Evolutionary conservation across 2,888 invertebrate genomes (phyloP), one percentile per base, ranked within the genome.

Genomic region (Apodemia mormo): DNA sequence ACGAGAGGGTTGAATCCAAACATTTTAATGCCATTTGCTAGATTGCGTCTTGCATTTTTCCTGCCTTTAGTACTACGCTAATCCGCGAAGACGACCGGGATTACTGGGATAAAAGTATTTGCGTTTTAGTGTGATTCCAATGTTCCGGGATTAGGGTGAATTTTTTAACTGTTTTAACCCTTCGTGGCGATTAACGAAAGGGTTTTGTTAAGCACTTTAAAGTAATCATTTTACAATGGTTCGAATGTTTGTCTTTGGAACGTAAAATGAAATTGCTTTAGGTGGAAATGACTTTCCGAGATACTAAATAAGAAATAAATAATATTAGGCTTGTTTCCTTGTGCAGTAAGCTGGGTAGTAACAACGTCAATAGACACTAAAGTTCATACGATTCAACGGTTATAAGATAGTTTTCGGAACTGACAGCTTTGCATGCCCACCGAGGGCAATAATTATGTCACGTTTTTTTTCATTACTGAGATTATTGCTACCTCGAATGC

Each of bases 1-100:
- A 86, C 84, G 90, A 91, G 89, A 92, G 92, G 92, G 90, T 91
- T 86, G 85, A 79, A 82, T 82, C 88, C 85, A 88, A 93, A 93
- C 94, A 92, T 91, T 93, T 93, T 93, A 94, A 94, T 93, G 89
- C 93, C 92, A 93, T 93, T 92, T 93, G 88, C 89, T 90, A 93
- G 92, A 94, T 94, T 94, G 91, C 90, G 87, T 87, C 90, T 90
- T 92, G 92, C 90, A 92, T 92, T 92, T 92, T 92, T 92, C 87
- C 85, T 78, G 81, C 83, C 82, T 82, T 83, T 79, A 79, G 84
- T 84, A 85, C 87, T 85, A 85, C 80, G 92, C 85, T 93, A 93
- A 92, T 92, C 93, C 90, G 91, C 89, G 89, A 92, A 91, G 90
- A 89, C 85, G 86, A 83, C 83, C 78, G 78, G 86, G 86, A 89